phyloP scores from a whole-genome alignment of 2,888 invertebrate species.

The Nomada hirtipes region DNA sequence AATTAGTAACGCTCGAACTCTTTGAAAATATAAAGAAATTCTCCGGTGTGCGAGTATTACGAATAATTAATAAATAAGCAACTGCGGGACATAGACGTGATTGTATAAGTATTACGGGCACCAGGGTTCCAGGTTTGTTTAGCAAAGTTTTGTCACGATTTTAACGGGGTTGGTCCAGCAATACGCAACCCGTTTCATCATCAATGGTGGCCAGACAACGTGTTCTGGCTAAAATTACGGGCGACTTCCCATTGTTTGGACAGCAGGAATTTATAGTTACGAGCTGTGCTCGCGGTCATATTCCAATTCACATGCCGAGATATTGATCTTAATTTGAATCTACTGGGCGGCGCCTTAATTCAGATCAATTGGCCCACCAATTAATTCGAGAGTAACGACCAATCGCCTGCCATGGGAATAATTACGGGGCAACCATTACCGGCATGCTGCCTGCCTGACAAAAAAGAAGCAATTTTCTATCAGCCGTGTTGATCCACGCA shows the following conservation, averaged over 20 bases:
- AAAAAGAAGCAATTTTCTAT: conserved; percentile 38
- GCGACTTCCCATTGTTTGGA: conserved; percentile 68
- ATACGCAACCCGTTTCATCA: conserved; percentile 44
- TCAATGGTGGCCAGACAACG: conserved; percentile 37
- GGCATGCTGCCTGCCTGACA: neutral
- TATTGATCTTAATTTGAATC: conserved; percentile 77
- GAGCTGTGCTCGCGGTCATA: conserved; percentile 64
- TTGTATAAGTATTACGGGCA: neutral
- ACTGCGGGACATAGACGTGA: neutral
- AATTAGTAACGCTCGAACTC: too few species aligned
- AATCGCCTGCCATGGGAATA: conserved; percentile 60
- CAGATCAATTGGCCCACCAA: conserved; percentile 70
- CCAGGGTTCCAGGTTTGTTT: conserved; percentile 27
- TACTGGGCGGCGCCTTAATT: conserved; percentile 71
- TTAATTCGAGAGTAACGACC: conserved; percentile 66
- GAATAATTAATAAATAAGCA: neutral
- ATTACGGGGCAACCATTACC: conserved; percentile 46
- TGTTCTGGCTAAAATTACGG: conserved; percentile 64
- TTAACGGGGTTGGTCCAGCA: conserved; percentile 6
- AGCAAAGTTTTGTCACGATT: conserved; percentile 6
- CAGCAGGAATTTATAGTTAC: conserved; percentile 72
- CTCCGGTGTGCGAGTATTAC: too few species aligned
- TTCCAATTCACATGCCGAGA: conserved; percentile 71
- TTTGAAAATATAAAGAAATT: too few species aligned
- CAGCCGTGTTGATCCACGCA: neutral